Base-by-base conservation (phyloP, 1,140 invertebrate species). In the Cotesia vestalis region DNA sequence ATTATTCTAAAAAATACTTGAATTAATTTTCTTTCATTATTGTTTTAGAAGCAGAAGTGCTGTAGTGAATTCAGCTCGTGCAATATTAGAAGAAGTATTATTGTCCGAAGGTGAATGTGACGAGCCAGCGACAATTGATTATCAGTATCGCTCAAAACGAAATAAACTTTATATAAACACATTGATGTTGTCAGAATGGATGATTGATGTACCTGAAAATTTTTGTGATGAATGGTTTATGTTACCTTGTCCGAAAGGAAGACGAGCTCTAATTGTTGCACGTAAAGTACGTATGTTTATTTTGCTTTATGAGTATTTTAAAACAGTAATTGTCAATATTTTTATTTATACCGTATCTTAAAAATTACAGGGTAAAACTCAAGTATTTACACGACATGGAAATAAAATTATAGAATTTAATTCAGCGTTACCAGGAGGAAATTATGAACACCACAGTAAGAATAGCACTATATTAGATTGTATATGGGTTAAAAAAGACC, bases 101-200 rank as follows among this genome's bases (percentile, higher is more conserved):
- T 75, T 76, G 68, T 80, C 77, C 34, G 81, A 83, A n/a, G 75
- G 78, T 38, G 76, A 82, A 75, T 77, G 81, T 14, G 78, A 83
- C 35, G 80, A 85, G 1, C 76, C 78, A 69, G 80, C 85, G 81
- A 81, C 84, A 63, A 40, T 80, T 11, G 78, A 83, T 12, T 53
- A 46, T 35, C 76, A 72, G 17, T 63, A 66, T 6, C 2, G 40
- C 12, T 2, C 9, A 5, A 59, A 73, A 74, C 57, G 73, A 74
- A 62, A 74, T 38, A 84, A 78, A 40, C 14, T 75, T 40, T 84
- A 82, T 71, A 78, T 75, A 61, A 84, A 84, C 76, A 80, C 81
- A 81, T 81, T 94, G 40, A 95, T 95, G 95, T 80, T 94, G 34
- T 98, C 96, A 0, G 96, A 98, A 85, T 98, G 96, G 96, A 87